Evolutionary conservation across 1,140 invertebrate genomes (phyloP), one percentile per base, ranked within the genome.

Genomic region (Oppia nitens): DNA sequence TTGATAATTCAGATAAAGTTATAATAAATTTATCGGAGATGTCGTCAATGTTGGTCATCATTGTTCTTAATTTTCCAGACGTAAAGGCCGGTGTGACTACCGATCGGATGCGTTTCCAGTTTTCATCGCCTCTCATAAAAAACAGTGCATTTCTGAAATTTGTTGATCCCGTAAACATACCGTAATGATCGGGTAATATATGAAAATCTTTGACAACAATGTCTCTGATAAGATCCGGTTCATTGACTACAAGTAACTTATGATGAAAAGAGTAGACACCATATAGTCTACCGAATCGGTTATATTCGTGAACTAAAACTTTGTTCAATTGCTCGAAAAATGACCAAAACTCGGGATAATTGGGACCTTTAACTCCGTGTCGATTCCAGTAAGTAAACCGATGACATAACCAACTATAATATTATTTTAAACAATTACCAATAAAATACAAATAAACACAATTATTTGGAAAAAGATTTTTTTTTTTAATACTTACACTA

Each of bases 171-270:
- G 25, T 9, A 20, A 26, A 25, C 29, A 53, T 29, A 1, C 23
- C 11, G 12, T 51, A 32, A n/a, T 55, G 48, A 3, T 60, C 45
- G 2, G 62, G 20, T 48, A 66, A 65, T 6, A 60, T 59, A 23
- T 63, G 55, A 40, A 63, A 62, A 56, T 66, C 62, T 60, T 64
- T 64, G 17, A 64, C 62, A n/a, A 57, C 40, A 23, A 66, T 62
- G n/a, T 62, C 49, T 23, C 51, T 28, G 0, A 64, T 45, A 20
- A 63, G 47, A 14, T 64, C 53, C 9, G 56, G 53, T 51, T 66
- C 63, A 14, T 20, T 60, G 3, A 64, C 47, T 1, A 62, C 28
- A 1, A 66, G 17, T 0, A 54, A n/a, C 0, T 56, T 45, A 14
- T 21, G 3, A 3, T 21, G 17, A 2, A 51, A 55, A 17, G 29